Conservation (phyloP, 2,797 vertebrate species). For the Darevskia mixta region DNA sequence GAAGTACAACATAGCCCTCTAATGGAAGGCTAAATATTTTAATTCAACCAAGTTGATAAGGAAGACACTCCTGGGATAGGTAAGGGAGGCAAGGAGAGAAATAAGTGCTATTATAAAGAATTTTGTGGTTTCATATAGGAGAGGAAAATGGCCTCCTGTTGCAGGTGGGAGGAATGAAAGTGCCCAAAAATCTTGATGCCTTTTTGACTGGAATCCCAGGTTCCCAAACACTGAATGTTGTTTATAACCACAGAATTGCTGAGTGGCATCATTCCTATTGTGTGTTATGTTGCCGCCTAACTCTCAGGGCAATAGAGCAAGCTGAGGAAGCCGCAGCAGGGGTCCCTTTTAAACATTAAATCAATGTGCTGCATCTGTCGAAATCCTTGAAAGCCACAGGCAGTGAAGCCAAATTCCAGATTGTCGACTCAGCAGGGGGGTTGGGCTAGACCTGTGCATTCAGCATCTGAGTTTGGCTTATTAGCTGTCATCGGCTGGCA, state of each 20-base stretch:
- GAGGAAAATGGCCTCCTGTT: constrained; percentile 43
- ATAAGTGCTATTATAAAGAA: constrained; percentile 53
- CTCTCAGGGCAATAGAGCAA: constrained; percentile 70
- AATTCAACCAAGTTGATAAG: constrained; percentile 17
- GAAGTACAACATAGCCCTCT: background rate
- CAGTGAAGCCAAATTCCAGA: constrained; percentile 69
- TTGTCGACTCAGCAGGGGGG: constrained; percentile 59
- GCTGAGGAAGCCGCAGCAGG: constrained; percentile 73
- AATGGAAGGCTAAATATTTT: constrained; percentile 6
- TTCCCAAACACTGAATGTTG: constrained; percentile 70
- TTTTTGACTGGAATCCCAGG: constrained; percentile 68
- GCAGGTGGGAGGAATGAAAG: constrained; percentile 63
- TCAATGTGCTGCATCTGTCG: constrained; percentile 71
- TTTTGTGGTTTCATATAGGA: constrained; percentile 16
- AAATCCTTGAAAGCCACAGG: constrained; percentile 70
- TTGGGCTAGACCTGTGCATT: constrained; percentile 48
- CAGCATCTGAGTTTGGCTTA: constrained; percentile 60
- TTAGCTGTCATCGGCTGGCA: constrained; percentile 51
- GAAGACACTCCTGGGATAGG: constrained; percentile 25
- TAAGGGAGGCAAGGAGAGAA: constrained; percentile 8
- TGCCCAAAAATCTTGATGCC: constrained; percentile 62
- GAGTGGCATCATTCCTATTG: constrained; percentile 59
- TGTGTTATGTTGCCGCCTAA: constrained; percentile 68
- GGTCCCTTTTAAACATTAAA: constrained; percentile 68
- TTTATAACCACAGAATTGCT: constrained; percentile 69